Base-by-base conservation (phyloP, 2,113 vertebrate genomes). In the Fukomys damarensis region DNA sequence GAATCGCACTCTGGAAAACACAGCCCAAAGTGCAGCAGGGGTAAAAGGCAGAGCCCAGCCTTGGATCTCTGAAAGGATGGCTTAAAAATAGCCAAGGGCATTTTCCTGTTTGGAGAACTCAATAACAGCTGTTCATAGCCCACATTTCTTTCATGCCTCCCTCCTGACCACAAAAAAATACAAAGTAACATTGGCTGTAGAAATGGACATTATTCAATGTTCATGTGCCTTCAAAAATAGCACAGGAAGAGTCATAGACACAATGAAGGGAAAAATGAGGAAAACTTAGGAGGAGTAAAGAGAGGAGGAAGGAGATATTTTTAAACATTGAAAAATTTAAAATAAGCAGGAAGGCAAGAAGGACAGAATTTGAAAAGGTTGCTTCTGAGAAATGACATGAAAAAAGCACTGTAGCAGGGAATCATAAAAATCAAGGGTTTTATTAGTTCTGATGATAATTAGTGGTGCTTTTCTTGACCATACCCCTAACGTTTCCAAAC, bases 131-230 rank as follows among this genome's bases (percentile, higher is more conserved):
- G 96, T 84, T 97, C 97, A 97, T 97, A 96, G 92, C 68, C 70
- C 41, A 63, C 97, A 98, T 97, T 97, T 94, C 97, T 97, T 92
- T 97, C 96, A 98, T 97, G 93, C 88, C 92, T 92, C 82, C 80
- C 86, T 93, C 86, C n/a, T 66, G 52, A 80, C 85, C 96, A 92
- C 96, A 97, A 95, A 97, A 96, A 95, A 95, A 95, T 66, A 95
- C 89, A 81, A 89, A 97, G 68, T 77, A 95, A 77, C 35, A 49
- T n/a, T 95, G 66, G 58, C 59, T 90, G 58, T 68, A 95, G 97
- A 83, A 90, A 95, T 92, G 96, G 90, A 74, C 92, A 86, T 94
- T 91, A 96, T 92, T 97, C 93, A 97, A 95, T 81, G 81, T 58
- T 66, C 81, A 72, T 86, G 65, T 30, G 65, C 59, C 87, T 90